Percentiles rank a stretch among this genome's conserved stretches.
phyloP scores from a whole-genome alignment of 2,113 vertebrate genomes.

The Pristiophorus japonicus region DNA sequence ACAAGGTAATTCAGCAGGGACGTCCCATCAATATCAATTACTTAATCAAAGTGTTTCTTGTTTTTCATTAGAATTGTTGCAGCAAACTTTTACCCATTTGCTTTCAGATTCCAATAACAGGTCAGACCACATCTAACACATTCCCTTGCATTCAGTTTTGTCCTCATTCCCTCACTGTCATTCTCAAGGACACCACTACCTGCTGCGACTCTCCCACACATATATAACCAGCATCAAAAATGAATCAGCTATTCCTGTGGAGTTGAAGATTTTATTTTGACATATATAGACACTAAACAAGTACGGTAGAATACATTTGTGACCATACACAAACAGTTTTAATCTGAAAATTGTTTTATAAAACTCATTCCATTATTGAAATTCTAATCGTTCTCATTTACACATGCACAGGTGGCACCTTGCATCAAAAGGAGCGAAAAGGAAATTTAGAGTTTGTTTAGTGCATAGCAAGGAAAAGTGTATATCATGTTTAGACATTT shows the following conservation, averaged over 20 bases:
- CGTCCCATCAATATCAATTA: conserved; percentile 15
- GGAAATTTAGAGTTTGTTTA: background rate
- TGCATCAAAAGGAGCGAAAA: background rate
- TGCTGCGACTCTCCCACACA: background rate
- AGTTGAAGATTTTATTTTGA: background rate
- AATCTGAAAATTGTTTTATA: background rate
- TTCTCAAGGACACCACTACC: background rate
- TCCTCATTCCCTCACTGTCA: background rate
- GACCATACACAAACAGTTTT: background rate
- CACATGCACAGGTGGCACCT: background rate
- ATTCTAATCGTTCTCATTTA: background rate
- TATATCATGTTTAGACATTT: background rate
- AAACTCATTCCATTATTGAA: background rate
- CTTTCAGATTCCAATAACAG: background rate
- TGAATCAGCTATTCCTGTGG: background rate
- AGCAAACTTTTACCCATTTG: background rate
- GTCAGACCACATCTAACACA: background rate
- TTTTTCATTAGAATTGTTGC: background rate
- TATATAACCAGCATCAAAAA: background rate
- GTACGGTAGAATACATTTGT: background rate
- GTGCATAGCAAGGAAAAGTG: background rate
- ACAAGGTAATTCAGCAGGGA: background rate
- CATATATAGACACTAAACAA: background rate
- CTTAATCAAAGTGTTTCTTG: background rate
- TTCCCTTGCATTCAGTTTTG: background rate